Percentiles rank a stretch among this genome's conserved stretches.
These are phyloP conservation scores for Kobus ellipsiprymnus DNA, from an alignment of 2,113 vertebrate genomes.

Conservation along the genomic window DNA sequence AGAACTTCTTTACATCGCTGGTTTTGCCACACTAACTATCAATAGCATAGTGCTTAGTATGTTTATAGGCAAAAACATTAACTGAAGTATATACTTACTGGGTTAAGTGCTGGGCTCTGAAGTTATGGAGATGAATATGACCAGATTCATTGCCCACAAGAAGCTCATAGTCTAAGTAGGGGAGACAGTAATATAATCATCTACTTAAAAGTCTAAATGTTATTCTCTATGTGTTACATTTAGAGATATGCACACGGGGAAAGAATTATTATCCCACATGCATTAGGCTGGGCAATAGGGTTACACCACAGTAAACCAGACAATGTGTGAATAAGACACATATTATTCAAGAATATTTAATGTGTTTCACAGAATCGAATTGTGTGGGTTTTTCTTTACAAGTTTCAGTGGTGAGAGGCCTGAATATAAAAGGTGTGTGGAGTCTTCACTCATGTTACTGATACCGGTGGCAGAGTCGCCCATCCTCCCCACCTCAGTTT, in stretches of 20 bases:
- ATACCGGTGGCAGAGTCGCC: not conserved
- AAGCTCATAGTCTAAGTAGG: not conserved
- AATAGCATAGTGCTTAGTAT: not conserved
- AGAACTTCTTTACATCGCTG: not conserved
- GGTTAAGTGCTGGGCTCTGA: not conserved
- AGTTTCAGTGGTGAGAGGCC: conserved; percentile 24
- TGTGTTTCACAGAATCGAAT: conserved; percentile 17
- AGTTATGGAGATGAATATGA: not conserved
- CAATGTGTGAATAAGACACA: not conserved
- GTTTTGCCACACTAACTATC: not conserved
- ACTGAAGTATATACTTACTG: not conserved
- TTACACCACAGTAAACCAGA: not conserved
- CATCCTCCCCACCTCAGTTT: not conserved
- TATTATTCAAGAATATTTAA: conserved; percentile 1
- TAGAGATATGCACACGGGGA: not conserved
- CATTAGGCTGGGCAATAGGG: not conserved
- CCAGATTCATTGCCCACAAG: not conserved
- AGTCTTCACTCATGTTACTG: not conserved
- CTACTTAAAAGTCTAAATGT: conserved; percentile 5
- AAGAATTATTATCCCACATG: not conserved
- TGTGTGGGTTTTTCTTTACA: conserved; percentile 53
- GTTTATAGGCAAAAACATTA: not conserved
- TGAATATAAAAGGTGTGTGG: not conserved
- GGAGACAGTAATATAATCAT: not conserved
- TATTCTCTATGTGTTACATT: not conserved